A percentile compares a stretch with the other conserved stretches of the same genome.
Evolutionary conservation across 2,888 invertebrate species (phyloP).

Genomic region (Acanthopleura granulata): DNA sequence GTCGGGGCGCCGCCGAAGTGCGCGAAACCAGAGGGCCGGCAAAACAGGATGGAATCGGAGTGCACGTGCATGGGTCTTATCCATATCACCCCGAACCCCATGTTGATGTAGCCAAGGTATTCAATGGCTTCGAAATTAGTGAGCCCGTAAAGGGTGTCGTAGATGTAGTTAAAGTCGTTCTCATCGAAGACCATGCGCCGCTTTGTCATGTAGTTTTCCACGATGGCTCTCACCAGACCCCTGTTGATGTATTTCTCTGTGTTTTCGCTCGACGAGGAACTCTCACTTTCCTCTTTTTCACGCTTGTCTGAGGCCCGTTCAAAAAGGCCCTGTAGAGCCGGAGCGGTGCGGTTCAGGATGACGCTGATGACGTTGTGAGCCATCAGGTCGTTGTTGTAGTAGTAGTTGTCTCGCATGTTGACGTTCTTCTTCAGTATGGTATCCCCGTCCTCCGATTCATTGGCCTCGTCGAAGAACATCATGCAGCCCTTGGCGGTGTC

Average conservation of each 20-base stretch:
- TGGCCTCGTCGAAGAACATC: neutral
- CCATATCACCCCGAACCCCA: neutral
- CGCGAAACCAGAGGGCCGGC: neutral
- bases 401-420: neutral
- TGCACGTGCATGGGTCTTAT: neutral
- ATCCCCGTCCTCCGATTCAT: neutral
- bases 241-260: neutral
- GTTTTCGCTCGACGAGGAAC: neutral
- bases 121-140: neutral
- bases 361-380: slow-evolving; percentile 7
- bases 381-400: neutral
- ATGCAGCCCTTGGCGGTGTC: neutral
- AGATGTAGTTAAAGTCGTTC: neutral
- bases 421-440: neutral
- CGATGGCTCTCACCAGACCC: neutral
- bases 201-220: neutral
- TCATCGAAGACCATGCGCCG: neutral
- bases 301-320: neutral
- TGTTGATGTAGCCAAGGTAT: slow-evolving; percentile 1
- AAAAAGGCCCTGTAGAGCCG: neutral
- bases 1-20: neutral
- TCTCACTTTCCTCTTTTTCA: neutral
- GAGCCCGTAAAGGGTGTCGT: neutral
- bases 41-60: neutral
- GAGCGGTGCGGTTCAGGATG: slow-evolving; percentile 1